Conservation (phyloP, 2,888 invertebrate genomes). For the Laspeyria flexula region DNA sequence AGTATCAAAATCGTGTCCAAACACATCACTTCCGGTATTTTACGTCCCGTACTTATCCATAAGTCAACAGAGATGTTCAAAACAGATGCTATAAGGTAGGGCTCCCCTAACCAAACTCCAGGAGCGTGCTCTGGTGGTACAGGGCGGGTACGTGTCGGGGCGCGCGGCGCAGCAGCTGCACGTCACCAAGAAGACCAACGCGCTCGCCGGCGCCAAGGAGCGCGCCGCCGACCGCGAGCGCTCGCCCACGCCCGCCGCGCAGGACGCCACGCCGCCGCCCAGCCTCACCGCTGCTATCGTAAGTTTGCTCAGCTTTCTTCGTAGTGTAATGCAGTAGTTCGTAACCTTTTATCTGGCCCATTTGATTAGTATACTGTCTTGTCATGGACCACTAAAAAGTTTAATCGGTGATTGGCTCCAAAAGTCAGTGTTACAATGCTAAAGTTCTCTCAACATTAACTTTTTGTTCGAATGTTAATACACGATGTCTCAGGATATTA, state of each 20-base stretch:
- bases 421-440: too few species aligned
- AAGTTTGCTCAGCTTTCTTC: too few species aligned
- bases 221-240: conserved; percentile 51
- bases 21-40: too few species aligned
- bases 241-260: conserved; percentile 63
- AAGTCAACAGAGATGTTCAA: conserved; percentile 64
- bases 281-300: conserved; percentile 67
- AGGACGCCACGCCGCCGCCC: conserved; percentile 66
- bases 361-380: too few species aligned
- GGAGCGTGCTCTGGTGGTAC: conserved; percentile 89
- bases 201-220: conserved; percentile 85
- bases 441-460: too few species aligned
- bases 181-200: conserved; percentile 92
- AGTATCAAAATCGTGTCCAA: too few species aligned
- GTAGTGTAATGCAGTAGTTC: too few species aligned
- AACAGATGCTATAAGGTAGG: conserved; percentile 81
- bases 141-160: conserved; percentile 88
- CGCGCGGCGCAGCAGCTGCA: conserved; percentile 88
- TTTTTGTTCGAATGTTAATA: too few species aligned
- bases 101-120: conserved; percentile 85
- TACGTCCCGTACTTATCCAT: conserved; percentile 9
- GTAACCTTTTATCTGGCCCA: too few species aligned
- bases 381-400: too few species aligned
- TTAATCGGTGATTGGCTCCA: too few species aligned
- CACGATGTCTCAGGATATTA: too few species aligned